Conservation (phyloP, 2,797 vertebrate species). For the Anabas testudineus region DNA sequence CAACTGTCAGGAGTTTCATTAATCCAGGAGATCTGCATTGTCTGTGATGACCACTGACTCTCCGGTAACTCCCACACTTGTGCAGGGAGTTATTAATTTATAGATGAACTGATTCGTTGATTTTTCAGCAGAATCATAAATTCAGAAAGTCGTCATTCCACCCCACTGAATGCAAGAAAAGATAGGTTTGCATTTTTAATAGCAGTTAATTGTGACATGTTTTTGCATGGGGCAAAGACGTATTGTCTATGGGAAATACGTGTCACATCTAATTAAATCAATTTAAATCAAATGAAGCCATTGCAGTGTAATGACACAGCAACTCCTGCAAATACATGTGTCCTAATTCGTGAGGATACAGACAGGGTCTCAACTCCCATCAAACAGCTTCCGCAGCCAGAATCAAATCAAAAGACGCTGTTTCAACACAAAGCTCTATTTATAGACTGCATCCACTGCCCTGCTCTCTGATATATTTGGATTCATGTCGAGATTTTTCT, state of each 20-base stretch:
- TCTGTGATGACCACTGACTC: not conserved
- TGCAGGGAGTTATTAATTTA: not conserved
- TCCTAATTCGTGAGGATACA: conserved; percentile 54
- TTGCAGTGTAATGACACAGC: conserved; percentile 39
- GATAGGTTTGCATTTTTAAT: not conserved
- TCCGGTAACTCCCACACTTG: not conserved
- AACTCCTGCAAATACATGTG: conserved; percentile 29
- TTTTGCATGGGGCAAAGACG: conserved; percentile 31
- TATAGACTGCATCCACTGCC: conserved; percentile 48
- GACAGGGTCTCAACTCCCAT: conserved; percentile 44
- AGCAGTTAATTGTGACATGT: conserved; percentile 15
- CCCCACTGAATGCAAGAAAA: not conserved
- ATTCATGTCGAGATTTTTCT: conserved; percentile 31
- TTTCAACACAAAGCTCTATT: conserved; percentile 63
- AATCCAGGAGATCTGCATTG: not conserved
- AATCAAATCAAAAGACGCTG: conserved; percentile 57
- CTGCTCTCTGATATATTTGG: conserved; percentile 39
- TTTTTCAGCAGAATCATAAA: too few relatives aligned
- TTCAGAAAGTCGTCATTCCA: not conserved
- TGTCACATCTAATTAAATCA: conserved; percentile 53
- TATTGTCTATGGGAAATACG: conserved; percentile 14
- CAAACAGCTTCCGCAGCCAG: conserved; percentile 42
- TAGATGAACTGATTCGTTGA: conserved; percentile 5
- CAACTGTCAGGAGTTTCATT: not conserved
- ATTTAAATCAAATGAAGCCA: conserved; percentile 44